Evolutionary conservation across 2,113 vertebrate genomes (phyloP).

Genomic region (Podarcis cretensis): DNA sequence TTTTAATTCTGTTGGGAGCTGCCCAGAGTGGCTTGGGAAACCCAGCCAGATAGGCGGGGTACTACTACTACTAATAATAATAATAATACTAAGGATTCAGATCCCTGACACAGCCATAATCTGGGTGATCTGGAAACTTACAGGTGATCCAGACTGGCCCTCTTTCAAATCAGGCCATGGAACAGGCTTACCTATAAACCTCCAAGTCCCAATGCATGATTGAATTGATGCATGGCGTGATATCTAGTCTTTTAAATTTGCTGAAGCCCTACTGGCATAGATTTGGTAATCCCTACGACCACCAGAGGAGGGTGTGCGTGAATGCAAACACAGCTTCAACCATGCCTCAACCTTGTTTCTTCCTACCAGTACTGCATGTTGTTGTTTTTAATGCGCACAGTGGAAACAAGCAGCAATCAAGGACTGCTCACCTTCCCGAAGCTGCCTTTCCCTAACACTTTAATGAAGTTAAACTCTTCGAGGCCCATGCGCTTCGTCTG

Average conservation of each 20-base stretch:
- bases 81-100: not conserved
- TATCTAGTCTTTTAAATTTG: not conserved
- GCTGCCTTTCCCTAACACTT: constrained; percentile 98
- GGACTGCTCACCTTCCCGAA: constrained; percentile 91
- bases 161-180: not conserved
- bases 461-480: constrained; percentile 96
- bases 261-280: not conserved
- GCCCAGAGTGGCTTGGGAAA: too few species aligned
- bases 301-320: not conserved
- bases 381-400: not conserved
- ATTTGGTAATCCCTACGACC: not conserved
- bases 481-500: constrained; percentile 90
- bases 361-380: not conserved
- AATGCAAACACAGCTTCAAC: not conserved
- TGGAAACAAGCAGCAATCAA: not conserved
- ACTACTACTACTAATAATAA: too few species aligned
- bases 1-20: too few species aligned
- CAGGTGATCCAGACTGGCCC: not conserved
- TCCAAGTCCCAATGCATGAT: not conserved
- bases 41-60: too few species aligned
- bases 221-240: not conserved
- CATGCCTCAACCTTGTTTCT: not conserved
- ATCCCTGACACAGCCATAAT: not conserved
- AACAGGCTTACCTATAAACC: not conserved
- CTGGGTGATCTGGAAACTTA: not conserved